Evolutionary conservation across 2,113 vertebrate genomes (phyloP).

Genomic region (Brachypodius melanocephalos): DNA sequence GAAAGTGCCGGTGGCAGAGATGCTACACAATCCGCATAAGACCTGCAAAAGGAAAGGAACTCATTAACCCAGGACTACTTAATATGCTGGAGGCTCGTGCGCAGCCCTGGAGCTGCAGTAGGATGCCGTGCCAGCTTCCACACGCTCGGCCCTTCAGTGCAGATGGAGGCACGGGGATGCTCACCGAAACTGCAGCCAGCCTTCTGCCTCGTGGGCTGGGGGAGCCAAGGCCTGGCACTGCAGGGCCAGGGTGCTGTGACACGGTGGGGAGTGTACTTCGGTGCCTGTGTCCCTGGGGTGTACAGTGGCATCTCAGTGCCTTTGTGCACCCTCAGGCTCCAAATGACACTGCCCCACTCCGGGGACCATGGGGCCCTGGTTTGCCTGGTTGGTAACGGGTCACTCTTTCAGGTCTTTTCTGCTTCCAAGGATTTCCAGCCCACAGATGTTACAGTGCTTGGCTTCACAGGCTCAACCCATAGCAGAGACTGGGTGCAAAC

Average conservation of each 20-base stretch:
- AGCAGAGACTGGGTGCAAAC: neutral
- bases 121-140: neutral
- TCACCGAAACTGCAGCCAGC: rapidly evolving
- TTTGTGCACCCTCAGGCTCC: neutral
- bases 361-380: neutral
- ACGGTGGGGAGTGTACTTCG: rapidly evolving
- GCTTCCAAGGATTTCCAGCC: neutral
- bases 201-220: rapidly evolving
- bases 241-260: neutral
- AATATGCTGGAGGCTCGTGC: constrained; percentile 9
- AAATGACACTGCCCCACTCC: neutral
- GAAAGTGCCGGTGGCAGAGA: neutral
- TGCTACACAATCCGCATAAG: neutral
- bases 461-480: neutral
- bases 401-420: neutral
- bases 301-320: neutral
- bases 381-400: rapidly evolving
- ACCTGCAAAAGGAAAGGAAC: constrained; percentile 19
- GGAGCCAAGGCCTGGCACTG: rapidly evolving
- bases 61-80: constrained; percentile 40
- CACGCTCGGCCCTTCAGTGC: neutral
- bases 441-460: neutral
- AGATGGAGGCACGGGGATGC: neutral
- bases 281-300: neutral
- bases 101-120: constrained; percentile 3